These are phyloP conservation scores for Acleris emargana DNA, from an alignment of 2,888 invertebrate genomes.

Conservation along the genomic window DNA sequence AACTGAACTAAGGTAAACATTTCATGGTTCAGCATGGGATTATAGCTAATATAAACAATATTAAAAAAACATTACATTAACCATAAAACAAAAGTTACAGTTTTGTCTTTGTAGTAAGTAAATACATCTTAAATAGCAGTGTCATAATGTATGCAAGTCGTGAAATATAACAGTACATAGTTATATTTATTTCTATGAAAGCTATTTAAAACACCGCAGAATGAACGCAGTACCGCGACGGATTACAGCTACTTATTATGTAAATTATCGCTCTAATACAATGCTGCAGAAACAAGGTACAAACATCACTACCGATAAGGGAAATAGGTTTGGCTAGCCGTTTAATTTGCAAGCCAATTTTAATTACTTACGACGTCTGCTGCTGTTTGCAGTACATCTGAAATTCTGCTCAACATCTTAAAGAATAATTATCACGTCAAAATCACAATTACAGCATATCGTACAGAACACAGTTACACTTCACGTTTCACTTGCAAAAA, in stretches of 20 bases:
- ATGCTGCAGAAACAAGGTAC: slow-evolving; percentile 1
- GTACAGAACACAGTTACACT: slow-evolving; percentile 8
- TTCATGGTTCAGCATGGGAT: too few species aligned
- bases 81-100: too few species aligned
- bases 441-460: slow-evolving; percentile 34
- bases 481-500: slow-evolving; percentile 10
- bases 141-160: too few species aligned
- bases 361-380: slow-evolving; percentile 79
- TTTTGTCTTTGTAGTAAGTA: too few species aligned
- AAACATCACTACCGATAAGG: slow-evolving; percentile 6
- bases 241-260: slow-evolving; percentile 27
- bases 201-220: neutral
- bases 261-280: slow-evolving; percentile 13
- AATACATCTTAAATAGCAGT: too few species aligned
- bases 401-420: slow-evolving; percentile 81
- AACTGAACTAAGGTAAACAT: too few species aligned
- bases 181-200: neutral
- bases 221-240: slow-evolving; percentile 15
- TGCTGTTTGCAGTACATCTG: slow-evolving; percentile 81
- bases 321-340: slow-evolving; percentile 19
- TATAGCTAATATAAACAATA: too few species aligned
- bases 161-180: too few species aligned
- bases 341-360: slow-evolving; percentile 19
- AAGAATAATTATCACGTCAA: slow-evolving; percentile 18
- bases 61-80: too few species aligned